Conservation (phyloP, 2,888 invertebrate genomes). For the Tenthredo distinguenda region DNA sequence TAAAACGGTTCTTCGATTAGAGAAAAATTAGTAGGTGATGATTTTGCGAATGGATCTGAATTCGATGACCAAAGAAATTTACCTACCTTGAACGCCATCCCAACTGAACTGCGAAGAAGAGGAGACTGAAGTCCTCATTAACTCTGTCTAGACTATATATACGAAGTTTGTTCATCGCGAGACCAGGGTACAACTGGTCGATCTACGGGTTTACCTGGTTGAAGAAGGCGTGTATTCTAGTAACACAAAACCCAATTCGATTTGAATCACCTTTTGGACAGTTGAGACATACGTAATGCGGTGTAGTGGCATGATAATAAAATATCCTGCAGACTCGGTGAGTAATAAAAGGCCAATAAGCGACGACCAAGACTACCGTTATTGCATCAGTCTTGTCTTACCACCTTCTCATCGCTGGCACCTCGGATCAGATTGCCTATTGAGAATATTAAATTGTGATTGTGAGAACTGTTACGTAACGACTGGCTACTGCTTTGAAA, state of each 20-base stretch:
- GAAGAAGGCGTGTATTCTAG: background rate
- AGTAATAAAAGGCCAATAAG: background rate
- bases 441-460: constrained; percentile 3
- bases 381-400: constrained; percentile 18
- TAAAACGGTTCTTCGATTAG: background rate
- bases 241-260: constrained; percentile 25
- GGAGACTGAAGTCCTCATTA: constrained; percentile 2
- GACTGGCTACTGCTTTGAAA: background rate
- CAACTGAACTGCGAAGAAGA: background rate
- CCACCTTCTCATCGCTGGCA: background rate
- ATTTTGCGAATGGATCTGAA: background rate
- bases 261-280: background rate
- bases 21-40: background rate
- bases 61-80: background rate
- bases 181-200: background rate
- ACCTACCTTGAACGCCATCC: constrained; percentile 34
- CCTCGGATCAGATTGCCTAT: background rate
- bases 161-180: background rate
- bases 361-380: background rate
- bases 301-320: background rate
- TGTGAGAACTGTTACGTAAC: constrained; percentile 16
- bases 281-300: background rate
- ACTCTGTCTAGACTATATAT: constrained; percentile 22
- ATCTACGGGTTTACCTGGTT: background rate
- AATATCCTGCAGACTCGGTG: background rate